A percentile compares a stretch with the other conserved stretches of the same genome.
Evolutionary conservation across 2,888 invertebrate genomes (phyloP).

Genomic region (Cerceris ruficornis): DNA sequence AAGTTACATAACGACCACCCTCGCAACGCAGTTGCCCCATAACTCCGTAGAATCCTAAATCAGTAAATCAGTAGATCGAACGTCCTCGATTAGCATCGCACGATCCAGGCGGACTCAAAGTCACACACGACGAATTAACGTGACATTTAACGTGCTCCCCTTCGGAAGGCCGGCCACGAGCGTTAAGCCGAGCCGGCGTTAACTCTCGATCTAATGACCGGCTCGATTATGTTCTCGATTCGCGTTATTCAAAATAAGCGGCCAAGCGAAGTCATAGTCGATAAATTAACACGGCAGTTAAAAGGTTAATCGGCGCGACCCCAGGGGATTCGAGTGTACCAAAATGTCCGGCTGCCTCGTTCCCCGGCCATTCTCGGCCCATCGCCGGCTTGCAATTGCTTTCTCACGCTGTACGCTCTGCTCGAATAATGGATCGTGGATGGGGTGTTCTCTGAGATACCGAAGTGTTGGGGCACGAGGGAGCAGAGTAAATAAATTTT

Average conservation of each 20-base stretch:
- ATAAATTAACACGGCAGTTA: constrained; percentile 44
- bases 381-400: constrained; percentile 32
- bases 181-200: constrained; percentile 18
- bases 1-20: too few relatives aligned
- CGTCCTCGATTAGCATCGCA: background rate
- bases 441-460: background rate
- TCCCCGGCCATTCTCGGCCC: constrained; percentile 34
- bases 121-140: constrained; percentile 2
- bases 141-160: background rate
- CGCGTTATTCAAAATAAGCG: constrained; percentile 36
- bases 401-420: constrained; percentile 48
- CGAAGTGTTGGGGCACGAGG: too few relatives aligned
- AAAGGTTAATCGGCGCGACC: constrained; percentile 51
- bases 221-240: constrained; percentile 9
- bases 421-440: constrained; percentile 10
- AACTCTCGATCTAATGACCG: constrained; percentile 26
- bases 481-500: too few relatives aligned
- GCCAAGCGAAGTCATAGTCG: constrained; percentile 44
- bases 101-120: background rate
- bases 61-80: background rate
- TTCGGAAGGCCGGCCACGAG: background rate
- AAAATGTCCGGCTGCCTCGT: constrained; percentile 40
- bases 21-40: too few relatives aligned
- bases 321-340: constrained; percentile 44
- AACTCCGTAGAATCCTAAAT: too few relatives aligned